Base-by-base conservation (phyloP, 2,888 invertebrate species). In the Drosophila melanosoma region DNA sequence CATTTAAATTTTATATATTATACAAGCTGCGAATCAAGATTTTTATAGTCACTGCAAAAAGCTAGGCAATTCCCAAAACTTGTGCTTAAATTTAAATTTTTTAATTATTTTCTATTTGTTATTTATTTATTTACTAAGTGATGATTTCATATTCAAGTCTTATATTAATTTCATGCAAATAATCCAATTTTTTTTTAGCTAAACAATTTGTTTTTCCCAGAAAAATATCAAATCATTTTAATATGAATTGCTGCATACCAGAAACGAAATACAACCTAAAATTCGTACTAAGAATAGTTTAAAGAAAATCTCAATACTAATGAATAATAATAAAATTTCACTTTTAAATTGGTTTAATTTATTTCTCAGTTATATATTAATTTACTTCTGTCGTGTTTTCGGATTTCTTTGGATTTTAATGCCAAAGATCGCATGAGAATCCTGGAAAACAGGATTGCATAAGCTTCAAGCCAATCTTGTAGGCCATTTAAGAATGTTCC, bases 391-490 rank as follows among this genome's bases (percentile, higher is more conserved):
- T 29, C 2, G 7, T 17, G 10, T 15, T 8, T 12, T 5, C 12
- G 1, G 1, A 15, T 60, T 54, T 1, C 26, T n/a, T 26, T 20
- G 42, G 20, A 11, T 42, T 17, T 20, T 8, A 3, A 17, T 11
- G 1, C 2, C 3, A 68, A 56, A 40, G 1, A 20, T 15, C 20
- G 10, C 15, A 36, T 11, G 12, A 40, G 35, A 56, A 40, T 49
- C 33, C 1, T 29, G 35, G 11, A 57, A 36, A 32, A 58, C n/a
- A n/a, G 40, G 61, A 52, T 73, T n/a, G 35, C 36, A 54, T 38
- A 40, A 54, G 38, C 51, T 79, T 74, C 36, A 64, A 64, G 80
- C 75, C 79, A 76, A 75, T 64, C 74, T 52, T 20, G 56, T 42
- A 53, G 49, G 57, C 52, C 64, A 79, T 76, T 77, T 71, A 63